Conservation (phyloP, 2,113 vertebrate species). For the Petroica traversi region DNA sequence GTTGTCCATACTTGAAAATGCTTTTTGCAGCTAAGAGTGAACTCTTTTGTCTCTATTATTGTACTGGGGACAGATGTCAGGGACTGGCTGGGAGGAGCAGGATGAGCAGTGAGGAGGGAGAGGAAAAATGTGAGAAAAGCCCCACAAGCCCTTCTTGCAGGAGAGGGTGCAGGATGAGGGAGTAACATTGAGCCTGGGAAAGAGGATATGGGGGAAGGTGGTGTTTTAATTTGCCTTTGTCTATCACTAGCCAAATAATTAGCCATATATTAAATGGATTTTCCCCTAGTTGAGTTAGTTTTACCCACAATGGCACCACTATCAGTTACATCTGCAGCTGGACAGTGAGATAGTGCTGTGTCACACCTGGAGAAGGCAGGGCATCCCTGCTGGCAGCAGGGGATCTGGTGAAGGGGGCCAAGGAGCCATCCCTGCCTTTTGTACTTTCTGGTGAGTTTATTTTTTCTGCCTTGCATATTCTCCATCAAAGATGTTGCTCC, state of each 20-base stretch:
- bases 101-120: background rate
- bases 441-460: background rate
- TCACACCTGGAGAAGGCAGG: background rate
- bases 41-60: too few relatives aligned
- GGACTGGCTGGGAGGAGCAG: background rate
- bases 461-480: background rate
- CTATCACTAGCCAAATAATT: background rate
- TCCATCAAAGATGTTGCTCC: background rate
- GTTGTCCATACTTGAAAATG: background rate
- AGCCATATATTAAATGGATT: background rate
- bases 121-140: background rate
- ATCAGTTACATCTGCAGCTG: too few relatives aligned
- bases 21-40: background rate
- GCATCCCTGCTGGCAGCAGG: background rate
- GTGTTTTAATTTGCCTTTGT: background rate
- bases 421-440: background rate
- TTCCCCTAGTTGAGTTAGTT: background rate
- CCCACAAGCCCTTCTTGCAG: rapidly evolving
- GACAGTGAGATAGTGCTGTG: too few relatives aligned
- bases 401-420: background rate
- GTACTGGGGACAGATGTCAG: rapidly evolving
- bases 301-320: background rate
- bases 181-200: background rate
- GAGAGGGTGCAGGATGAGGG: background rate
- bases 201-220: rapidly evolving